Conservation (phyloP, 1,140 invertebrate genomes). For the Sminthurides bifidus region DNA sequence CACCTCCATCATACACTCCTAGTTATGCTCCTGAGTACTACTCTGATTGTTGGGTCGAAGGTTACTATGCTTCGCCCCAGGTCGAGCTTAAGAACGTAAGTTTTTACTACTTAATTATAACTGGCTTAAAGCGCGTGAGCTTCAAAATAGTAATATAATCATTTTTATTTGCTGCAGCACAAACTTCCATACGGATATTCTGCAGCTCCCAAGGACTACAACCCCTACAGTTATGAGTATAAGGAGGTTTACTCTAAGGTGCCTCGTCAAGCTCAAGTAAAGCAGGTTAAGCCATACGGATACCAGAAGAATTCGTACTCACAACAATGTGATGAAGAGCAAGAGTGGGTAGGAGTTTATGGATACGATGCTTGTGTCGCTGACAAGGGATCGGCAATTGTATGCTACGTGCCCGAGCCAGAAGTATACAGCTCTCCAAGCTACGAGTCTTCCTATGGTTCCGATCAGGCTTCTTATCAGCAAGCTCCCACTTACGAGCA, state of each 20-base stretch:
- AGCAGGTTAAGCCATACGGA: constrained; percentile 15
- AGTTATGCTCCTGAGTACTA: constrained; percentile 10
- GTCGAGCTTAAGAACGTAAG: constrained; percentile 29
- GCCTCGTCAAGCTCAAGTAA: constrained; percentile 19
- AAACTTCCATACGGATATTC: constrained; percentile 3
- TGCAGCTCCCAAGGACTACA: constrained; percentile 6
- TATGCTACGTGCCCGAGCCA: constrained; percentile 21
- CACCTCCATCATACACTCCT: neutral
- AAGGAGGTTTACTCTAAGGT: constrained; percentile 19
- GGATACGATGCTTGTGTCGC: constrained; percentile 29
- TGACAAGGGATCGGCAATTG: constrained; percentile 27
- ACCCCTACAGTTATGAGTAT: constrained; percentile 14
- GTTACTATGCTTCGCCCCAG: constrained; percentile 24
- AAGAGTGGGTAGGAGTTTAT: constrained; percentile 25
- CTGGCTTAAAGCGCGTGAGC: neutral
- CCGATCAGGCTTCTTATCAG: constrained; percentile 3
- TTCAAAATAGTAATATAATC: neutral
- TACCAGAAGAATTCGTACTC: constrained; percentile 4
- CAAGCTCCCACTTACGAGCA: constrained; percentile 11
- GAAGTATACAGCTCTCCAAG: constrained; percentile 4
- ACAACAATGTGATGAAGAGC: constrained; percentile 13
- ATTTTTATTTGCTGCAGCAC: constrained; percentile 16
- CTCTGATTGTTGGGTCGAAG: constrained; percentile 27
- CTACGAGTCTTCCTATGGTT: constrained; percentile 8
- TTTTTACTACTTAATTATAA: constrained; percentile 1